Evolutionary conservation across 1,140 invertebrate genomes (phyloP).

Genomic region (Ceratosolen solmsi): DNA sequence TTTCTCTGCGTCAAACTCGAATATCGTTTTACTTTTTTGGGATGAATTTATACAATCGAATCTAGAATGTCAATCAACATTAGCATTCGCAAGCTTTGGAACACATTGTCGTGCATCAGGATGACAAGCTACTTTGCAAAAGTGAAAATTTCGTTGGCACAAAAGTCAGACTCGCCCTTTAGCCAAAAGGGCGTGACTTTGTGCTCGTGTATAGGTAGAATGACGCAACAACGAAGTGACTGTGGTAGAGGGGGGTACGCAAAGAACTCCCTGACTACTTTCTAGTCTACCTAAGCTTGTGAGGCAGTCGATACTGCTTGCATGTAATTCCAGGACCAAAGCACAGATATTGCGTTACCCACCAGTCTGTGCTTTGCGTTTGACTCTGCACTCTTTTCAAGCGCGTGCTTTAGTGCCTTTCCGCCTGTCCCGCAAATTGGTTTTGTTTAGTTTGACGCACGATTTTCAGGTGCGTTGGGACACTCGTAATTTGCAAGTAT

Average conservation of each 20-base stretch:
- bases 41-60: too few relatives aligned
- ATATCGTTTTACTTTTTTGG: too few relatives aligned
- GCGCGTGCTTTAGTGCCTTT: neutral
- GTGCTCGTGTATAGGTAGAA: neutral
- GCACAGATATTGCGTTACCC: neutral
- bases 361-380: neutral
- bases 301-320: neutral
- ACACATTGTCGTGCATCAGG: too few relatives aligned
- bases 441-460: neutral
- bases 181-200: slow-evolving; percentile 2
- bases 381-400: neutral
- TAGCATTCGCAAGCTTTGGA: too few relatives aligned
- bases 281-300: neutral
- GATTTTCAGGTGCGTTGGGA: neutral
- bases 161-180: neutral
- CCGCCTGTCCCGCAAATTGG: neutral
- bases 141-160: neutral
- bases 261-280: neutral
- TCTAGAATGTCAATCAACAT: too few relatives aligned
- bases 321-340: neutral
- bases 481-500: neutral
- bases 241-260: neutral
- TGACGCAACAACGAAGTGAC: too few relatives aligned
- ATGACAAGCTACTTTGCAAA: neutral
- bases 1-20: too few relatives aligned